Evolutionary conservation across 2,888 invertebrate genomes (phyloP), one percentile per base, ranked within the genome.

Genomic region (Noctua fimbriata): DNA sequence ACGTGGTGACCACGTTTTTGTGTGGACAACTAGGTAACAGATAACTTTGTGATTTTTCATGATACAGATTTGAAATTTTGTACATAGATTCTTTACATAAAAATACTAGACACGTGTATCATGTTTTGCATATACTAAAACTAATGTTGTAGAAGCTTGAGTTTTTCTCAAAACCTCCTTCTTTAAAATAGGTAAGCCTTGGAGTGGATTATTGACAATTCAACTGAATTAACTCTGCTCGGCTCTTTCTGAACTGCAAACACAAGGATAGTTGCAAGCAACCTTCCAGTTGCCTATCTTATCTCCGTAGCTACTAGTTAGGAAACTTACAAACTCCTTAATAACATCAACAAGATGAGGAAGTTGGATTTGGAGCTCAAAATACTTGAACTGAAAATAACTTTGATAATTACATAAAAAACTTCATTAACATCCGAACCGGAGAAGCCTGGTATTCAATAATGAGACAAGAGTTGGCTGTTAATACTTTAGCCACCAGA

Each of bases 311-410:
- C n/a, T 49, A 9, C 52, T 52, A 52, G 24, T 10, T 21, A 24
- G 2, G 9, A 60, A 78, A 63, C 32, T 32, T n/a, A 65, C 69
- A 28, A 78, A 60, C 41, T 69, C 24, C 55, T n/a, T 18, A 66
- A 18, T 18, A 36, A 66, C 12, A 55, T 41, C 49, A 81, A 70
- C 60, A 69, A 44, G 52, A 32, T 32, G 28, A 36, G 6, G 18
- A 67, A 55, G 10, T 78, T 60, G 49, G 32, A n/a, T 44, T 44
- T 52, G 18, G 6, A 49, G 49, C 49, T 76, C 24, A 76, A 41
- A 44, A 63, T 49, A 60, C 41, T 73, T 76, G 32, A 66, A 32
- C 18, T 70, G 12, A 49, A 41, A 60, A 73, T 73, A 36, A 81
- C n/a, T 32, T 41, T 7, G 7, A 2, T 52, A 24, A 36, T 12